Conservation (phyloP, 2,888 invertebrate species). For the Brachyptera risi region DNA sequence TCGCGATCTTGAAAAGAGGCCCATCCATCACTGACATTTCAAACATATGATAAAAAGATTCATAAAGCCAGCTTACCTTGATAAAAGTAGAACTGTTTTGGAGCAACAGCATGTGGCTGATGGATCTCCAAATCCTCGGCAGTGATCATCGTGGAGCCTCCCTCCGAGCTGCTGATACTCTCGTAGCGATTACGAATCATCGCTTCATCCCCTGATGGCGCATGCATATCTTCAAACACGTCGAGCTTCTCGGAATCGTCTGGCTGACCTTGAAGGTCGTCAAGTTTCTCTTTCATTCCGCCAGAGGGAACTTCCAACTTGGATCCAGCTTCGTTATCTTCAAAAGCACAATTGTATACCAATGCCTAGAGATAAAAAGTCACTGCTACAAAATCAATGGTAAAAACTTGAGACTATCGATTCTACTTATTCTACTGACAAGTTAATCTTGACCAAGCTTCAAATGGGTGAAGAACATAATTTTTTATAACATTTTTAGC, state of each 20-base stretch:
- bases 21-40: too few species aligned
- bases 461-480: too few species aligned
- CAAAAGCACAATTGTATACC: constrained; percentile 33
- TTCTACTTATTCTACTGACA: too few species aligned
- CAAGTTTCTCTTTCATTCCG: too few species aligned
- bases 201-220: neutral
- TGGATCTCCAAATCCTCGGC: constrained; percentile 43
- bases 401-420: neutral
- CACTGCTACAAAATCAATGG: too few species aligned
- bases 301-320: too few species aligned
- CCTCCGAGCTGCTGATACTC: constrained; percentile 39
- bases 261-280: neutral
- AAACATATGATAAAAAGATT: too few species aligned
- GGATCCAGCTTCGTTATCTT: constrained; percentile 25
- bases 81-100: constrained; percentile 73
- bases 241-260: neutral
- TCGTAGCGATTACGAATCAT: constrained; percentile 36
- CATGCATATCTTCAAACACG: neutral
- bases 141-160: constrained; percentile 35
- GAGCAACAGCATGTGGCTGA: constrained; percentile 35
- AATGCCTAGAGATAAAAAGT: constrained; percentile 23
- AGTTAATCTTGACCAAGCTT: too few species aligned
- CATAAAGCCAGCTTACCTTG: too few species aligned
- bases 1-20: too few species aligned
- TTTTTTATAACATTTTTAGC: too few species aligned